Base-by-base conservation (phyloP, 30 jellyfish, hydroid and myxozoan species). In the Hydractinia echinata region DNA sequence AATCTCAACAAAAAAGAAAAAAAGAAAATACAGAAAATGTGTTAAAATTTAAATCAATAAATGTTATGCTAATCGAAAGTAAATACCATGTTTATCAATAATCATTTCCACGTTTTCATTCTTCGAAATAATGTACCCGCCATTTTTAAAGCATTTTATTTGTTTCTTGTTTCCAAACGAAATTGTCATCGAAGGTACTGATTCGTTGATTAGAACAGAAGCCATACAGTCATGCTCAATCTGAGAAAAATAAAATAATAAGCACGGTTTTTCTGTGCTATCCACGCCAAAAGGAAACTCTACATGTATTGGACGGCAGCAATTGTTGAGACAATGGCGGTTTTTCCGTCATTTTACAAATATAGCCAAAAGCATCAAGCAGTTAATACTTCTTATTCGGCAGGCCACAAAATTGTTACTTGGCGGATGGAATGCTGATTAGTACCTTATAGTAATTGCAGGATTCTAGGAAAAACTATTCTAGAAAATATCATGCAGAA, bases 191-290 rank as follows among this genome's bases (percentile, higher is more conserved):
- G 76, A 79, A 51, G 55, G 60, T 21, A 52, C 39, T 30, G 51
- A 21, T 66, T 72, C 51, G 82, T 92, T 76, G 49, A 79, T 69
- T 76, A 87, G 14, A n/a, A 87, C 89, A 3, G 95, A 77, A 16
- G 95, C 95, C 79, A 77, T 84, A 10, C 92, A 91, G 54, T 76
- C 85, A 62, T 91, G 73, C 55, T 92, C 98, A 21, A 87, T 81
- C 98, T 92, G 74, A 58, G 62, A 81, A 48, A 20, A 67, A 56
- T 4, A 15, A 11, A 7, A 19, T 4, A 50, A 18, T 4, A 58
- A 58, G n/a, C 69, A 13, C n/a, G n/a, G n/a, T 11, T 11, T 11
- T 58, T 11, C 3, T 58, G 69, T 58, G 18, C 15, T 11, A 0
- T 58, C 3, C 69, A 58, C 19, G 15, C 18, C 3, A 11, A 58